Percentiles rank a stretch among this genome's conserved stretches.
Conservation (phyloP, 2,113 vertebrate genomes). For the Oreochromis niloticus region DNA sequence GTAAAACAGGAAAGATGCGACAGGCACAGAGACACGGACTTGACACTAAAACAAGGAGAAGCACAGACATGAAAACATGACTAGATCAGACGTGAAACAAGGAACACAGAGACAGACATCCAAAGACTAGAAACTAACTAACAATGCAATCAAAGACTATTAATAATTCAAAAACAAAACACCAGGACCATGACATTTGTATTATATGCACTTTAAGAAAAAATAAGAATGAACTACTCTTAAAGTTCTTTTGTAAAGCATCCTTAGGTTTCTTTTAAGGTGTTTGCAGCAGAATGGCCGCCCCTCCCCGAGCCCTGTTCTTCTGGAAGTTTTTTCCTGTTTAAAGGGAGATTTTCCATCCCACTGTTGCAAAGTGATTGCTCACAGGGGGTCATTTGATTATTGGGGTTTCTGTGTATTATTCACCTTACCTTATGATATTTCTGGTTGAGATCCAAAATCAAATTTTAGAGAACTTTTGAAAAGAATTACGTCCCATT, state of each 20-base stretch:
- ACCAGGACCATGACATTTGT: not conserved
- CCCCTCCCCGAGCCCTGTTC: not conserved
- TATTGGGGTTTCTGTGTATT: not conserved
- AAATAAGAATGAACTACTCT: not conserved
- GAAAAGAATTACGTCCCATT: not conserved
- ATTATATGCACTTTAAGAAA: not conserved
- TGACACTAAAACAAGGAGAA: not conserved
- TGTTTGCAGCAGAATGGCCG: not conserved
- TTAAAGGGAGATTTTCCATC: not conserved
- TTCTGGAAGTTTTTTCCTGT: not conserved
- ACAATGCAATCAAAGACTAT: not conserved
- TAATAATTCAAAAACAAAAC: not conserved
- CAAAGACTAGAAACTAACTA: not conserved
- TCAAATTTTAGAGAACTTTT: not conserved
- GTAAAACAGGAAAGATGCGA: not conserved
- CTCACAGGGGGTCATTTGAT: not conserved
- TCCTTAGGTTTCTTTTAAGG: not conserved
- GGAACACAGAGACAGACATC: not conserved
- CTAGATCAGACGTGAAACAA: not conserved
- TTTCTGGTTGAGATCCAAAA: not conserved
- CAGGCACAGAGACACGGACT: not conserved
- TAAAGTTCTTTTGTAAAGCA: not conserved
- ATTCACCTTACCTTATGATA: not conserved
- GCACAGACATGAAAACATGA: not conserved
- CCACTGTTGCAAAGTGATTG: not conserved